A percentile compares a stretch with the other conserved stretches of the same genome.
Evolutionary conservation across 2,888 invertebrate genomes (phyloP).

Genomic region (Agrotis ipsilon): DNA sequence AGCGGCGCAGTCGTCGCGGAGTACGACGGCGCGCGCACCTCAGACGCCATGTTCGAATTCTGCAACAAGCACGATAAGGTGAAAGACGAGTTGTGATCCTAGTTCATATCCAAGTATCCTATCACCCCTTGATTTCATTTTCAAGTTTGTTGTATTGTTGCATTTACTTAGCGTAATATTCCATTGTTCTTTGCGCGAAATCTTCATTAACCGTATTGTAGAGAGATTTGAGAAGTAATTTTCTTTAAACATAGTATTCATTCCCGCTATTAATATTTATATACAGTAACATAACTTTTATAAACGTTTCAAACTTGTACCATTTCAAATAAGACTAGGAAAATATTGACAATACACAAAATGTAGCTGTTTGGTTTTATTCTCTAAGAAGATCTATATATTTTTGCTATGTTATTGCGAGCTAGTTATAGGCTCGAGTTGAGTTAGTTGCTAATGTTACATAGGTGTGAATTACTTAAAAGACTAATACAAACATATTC

Average conservation of each 20-base stretch:
- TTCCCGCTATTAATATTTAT: slow-evolving; percentile 22
- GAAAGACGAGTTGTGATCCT: slow-evolving; percentile 86
- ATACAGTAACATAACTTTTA: slow-evolving; percentile 19
- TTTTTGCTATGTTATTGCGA: slow-evolving; percentile 53
- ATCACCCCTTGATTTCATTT: slow-evolving; percentile 6
- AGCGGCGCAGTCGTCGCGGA: slow-evolving; percentile 89
- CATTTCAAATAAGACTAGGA: slow-evolving; percentile 50
- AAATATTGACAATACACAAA: slow-evolving; percentile 59
- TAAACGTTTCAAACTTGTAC: slow-evolving; percentile 29
- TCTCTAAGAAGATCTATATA: slow-evolving; percentile 39
- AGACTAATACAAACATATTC: slow-evolving; percentile 61
- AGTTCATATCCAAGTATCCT: slow-evolving; percentile 32
- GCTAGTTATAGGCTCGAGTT: slow-evolving; percentile 35
- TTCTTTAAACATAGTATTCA: slow-evolving; percentile 2
- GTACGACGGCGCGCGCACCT: slow-evolving; percentile 91
- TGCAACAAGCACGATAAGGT: slow-evolving; percentile 76
- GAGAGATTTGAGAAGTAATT: neutral
- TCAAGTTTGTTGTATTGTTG: slow-evolving; percentile 25
- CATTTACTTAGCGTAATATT: slow-evolving; percentile 45
- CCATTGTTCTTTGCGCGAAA: slow-evolving; percentile 12
- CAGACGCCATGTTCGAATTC: slow-evolving; percentile 90
- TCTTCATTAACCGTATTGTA: slow-evolving; percentile 13
- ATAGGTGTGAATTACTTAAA: slow-evolving; percentile 52
- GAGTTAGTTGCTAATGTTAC: slow-evolving; percentile 49
- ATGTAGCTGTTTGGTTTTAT: slow-evolving; percentile 35